phyloP scores from a whole-genome alignment of 2,113 vertebrate species.

The Steatornis caripensis region DNA sequence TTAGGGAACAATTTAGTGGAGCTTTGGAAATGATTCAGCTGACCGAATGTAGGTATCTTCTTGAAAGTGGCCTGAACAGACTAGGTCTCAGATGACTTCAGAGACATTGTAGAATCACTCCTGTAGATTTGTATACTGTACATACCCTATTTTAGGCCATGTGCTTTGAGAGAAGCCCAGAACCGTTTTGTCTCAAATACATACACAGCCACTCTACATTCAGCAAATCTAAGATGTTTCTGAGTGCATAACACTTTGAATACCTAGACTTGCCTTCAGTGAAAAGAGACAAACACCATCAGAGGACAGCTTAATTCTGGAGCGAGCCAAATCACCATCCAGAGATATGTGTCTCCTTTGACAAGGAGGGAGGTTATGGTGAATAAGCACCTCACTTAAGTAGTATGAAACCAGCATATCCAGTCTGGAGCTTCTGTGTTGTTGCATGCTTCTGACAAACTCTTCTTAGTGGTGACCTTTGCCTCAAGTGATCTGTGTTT shows the following conservation, averaged over 20 bases:
- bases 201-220: background rate
- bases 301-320: background rate
- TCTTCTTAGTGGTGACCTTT: background rate
- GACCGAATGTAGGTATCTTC: background rate
- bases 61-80: background rate
- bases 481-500: background rate
- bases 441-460: background rate
- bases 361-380: background rate
- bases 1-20: background rate
- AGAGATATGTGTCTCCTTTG: background rate
- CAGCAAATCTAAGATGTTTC: background rate
- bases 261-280: background rate
- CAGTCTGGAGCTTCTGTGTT: background rate
- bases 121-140: background rate
- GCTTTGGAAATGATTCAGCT: background rate
- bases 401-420: slow-evolving; percentile 13
- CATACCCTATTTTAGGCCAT: fast-evolving
- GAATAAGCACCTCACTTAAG: background rate
- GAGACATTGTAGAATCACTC: background rate
- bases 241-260: background rate
- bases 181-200: background rate
- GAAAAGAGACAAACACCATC: background rate
- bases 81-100: background rate
- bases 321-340: background rate
- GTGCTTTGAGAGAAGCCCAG: background rate